A percentile compares a stretch with the other conserved stretches of the same genome.
These are phyloP conservation scores for Propithecus coquereli DNA, from an alignment of 2,113 vertebrate species.

Conservation along the genomic window DNA sequence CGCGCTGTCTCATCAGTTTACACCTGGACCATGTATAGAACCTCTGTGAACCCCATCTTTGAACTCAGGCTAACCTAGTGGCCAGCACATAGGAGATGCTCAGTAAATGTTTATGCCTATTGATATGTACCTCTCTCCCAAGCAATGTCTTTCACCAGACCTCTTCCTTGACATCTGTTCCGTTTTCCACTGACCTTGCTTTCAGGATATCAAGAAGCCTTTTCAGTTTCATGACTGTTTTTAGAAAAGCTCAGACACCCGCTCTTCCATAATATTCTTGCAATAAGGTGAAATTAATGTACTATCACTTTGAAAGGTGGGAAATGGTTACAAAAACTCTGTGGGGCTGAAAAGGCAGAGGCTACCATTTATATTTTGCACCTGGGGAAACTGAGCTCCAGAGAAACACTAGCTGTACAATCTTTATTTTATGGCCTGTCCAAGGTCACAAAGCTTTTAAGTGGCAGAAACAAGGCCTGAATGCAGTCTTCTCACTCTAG, in stretches of 20 bases:
- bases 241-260: slow-evolving; percentile 6
- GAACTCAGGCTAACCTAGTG: neutral
- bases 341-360: neutral
- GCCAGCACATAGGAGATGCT: neutral
- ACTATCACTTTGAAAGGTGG: neutral
- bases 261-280: neutral
- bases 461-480: neutral
- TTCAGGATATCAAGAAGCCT: neutral
- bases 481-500: neutral
- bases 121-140: neutral
- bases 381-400: neutral
- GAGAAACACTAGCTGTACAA: neutral
- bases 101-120: neutral
- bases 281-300: neutral
- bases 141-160: neutral
- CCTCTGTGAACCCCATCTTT: neutral
- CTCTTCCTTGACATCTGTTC: neutral
- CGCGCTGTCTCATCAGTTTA: neutral
- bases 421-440: neutral
- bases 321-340: neutral
- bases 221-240: neutral
- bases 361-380: neutral
- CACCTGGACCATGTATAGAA: neutral
- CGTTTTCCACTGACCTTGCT: neutral
- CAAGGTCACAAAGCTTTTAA: neutral